Evolutionary conservation across 2,888 invertebrate species (phyloP).

Genomic region (Folsomia manolachei): DNA sequence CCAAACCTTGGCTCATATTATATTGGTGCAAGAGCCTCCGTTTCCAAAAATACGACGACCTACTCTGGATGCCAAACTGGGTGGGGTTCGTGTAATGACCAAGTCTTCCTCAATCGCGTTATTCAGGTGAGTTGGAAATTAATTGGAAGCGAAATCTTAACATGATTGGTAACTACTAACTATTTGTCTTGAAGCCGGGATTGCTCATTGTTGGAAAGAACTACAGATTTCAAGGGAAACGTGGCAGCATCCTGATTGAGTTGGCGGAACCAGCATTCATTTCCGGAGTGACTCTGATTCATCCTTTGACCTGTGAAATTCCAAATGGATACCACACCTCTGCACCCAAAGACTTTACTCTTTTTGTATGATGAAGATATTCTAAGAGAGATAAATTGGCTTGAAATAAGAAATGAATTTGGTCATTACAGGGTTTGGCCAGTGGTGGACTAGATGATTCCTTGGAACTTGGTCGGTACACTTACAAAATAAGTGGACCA

Average conservation of each 20-base stretch:
- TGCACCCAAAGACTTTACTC: slow-evolving; percentile 20
- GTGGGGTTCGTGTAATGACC: background rate
- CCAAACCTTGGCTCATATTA: background rate
- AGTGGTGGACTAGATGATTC: background rate
- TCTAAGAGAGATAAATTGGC: too few species aligned
- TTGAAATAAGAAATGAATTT: background rate
- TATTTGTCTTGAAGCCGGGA: slow-evolving; percentile 1
- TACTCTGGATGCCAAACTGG: background rate
- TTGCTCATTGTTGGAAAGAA: slow-evolving; percentile 15
- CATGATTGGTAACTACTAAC: too few species aligned
- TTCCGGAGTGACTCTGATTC: slow-evolving; percentile 24
- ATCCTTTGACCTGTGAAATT: slow-evolving; percentile 19
- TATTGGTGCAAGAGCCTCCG: background rate
- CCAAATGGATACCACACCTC: slow-evolving; percentile 16
- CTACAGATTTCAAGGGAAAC: slow-evolving; percentile 21
- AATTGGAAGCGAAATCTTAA: background rate
- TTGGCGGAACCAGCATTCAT: slow-evolving; percentile 18
- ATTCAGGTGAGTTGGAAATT: background rate
- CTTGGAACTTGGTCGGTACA: background rate
- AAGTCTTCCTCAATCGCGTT: background rate
- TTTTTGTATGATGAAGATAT: too few species aligned
- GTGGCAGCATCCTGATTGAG: slow-evolving; percentile 15
- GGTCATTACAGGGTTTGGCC: background rate
- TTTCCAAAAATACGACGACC: background rate
- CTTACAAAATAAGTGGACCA: background rate